Conservation (phyloP, 2,113 vertebrate genomes). For the Eptesicus fuscus region DNA sequence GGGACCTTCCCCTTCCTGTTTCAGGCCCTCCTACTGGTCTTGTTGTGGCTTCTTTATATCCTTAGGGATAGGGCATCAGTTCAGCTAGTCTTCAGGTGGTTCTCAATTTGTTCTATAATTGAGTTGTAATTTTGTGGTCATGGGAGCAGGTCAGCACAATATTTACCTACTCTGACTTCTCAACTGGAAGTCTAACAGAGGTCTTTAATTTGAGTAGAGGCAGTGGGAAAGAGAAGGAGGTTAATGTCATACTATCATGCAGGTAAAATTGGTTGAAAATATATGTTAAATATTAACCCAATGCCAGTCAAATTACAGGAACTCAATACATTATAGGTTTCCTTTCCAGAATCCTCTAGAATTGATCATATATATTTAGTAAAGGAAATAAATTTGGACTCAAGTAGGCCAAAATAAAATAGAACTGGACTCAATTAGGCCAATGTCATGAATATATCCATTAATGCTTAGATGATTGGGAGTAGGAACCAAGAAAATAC, state of each 20-base stretch:
- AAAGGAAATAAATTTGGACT: not conserved
- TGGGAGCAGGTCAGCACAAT: not conserved
- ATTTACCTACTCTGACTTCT: not conserved
- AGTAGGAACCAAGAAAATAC: not conserved
- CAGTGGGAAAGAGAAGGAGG: not conserved
- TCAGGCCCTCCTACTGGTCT: not conserved
- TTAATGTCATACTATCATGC: not conserved
- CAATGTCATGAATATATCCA: not conserved
- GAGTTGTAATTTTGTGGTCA: not conserved
- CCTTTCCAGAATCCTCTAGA: not conserved
- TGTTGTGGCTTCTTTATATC: not conserved
- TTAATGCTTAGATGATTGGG: not conserved
- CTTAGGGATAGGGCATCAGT: too few relatives aligned
- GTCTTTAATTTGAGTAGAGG: not conserved
- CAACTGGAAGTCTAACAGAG: not conserved
- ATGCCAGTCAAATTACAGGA: not conserved
- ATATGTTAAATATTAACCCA: not conserved
- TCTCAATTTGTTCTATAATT: not conserved
- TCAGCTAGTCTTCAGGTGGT: not conserved
- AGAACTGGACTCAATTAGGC: not conserved
- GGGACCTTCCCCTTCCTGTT: too few relatives aligned
- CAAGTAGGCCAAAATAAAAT: not conserved
- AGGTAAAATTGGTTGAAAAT: conserved; percentile 4
- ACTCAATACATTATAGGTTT: not conserved
- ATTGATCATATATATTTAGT: not conserved